Conservation (phyloP, 2,888 invertebrate genomes). For the Patella ulyssiponensis region DNA sequence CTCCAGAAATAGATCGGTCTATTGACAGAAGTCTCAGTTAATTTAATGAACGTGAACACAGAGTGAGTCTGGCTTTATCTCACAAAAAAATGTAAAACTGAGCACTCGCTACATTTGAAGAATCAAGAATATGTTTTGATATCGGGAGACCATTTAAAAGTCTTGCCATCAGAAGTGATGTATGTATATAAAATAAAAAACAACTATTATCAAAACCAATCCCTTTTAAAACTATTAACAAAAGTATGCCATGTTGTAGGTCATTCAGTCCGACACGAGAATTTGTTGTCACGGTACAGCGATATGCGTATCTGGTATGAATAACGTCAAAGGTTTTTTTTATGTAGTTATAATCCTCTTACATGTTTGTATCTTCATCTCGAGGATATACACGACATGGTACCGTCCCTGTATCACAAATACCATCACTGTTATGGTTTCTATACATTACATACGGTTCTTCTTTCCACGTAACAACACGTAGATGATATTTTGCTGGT, state of each 20-base stretch:
- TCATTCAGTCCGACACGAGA: no score
- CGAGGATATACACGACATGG: slow-evolving; percentile 48
- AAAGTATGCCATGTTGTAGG: no score
- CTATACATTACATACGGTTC: slow-evolving; percentile 95
- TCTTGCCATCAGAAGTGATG: no score
- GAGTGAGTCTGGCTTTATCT: no score
- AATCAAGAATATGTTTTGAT: no score
- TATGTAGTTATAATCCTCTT: neutral
- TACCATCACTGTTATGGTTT: slow-evolving; percentile 78
- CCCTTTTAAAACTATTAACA: neutral
- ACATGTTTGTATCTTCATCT: slow-evolving; percentile 36
- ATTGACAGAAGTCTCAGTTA: no score
- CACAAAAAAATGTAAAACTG: no score
- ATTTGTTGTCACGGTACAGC: no score
- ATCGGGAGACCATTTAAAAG: no score
- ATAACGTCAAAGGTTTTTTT: neutral
- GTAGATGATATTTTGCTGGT: slow-evolving; percentile 96
- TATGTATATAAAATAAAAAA: slow-evolving; percentile 4
- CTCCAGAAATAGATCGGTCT: no score
- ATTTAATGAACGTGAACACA: no score
- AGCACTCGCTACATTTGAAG: no score
- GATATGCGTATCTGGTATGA: neutral
- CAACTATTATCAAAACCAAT: neutral
- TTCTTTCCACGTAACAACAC: slow-evolving; percentile 91
- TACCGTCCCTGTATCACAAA: slow-evolving; percentile 48